A percentile compares a stretch with the other conserved stretches of the same genome.
Evolutionary conservation across 2,797 vertebrate species (phyloP).

Genomic region (Eulemur rubriventer): DNA sequence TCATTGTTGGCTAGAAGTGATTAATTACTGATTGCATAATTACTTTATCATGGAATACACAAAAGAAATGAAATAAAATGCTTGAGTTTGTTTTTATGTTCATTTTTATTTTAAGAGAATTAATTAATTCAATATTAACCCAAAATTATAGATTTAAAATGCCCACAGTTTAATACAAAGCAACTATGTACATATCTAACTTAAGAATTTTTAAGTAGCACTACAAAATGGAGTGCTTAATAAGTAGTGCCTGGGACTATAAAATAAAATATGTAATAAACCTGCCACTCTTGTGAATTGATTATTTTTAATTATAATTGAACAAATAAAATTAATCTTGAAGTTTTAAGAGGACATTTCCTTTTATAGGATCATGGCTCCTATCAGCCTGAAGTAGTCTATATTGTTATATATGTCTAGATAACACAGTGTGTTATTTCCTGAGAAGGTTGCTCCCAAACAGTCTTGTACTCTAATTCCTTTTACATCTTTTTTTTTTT

Average conservation of each 20-base stretch:
- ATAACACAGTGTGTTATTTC: not conserved
- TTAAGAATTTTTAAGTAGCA: conserved; percentile 21
- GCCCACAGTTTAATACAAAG: not conserved
- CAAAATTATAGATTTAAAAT: conserved; percentile 51
- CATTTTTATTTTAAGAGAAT: conserved; percentile 50
- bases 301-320: conserved; percentile 55
- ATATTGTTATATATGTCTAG: not conserved
- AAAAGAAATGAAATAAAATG: conserved; percentile 46
- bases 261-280: conserved; percentile 60
- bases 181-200: not conserved
- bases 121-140: conserved; percentile 17
- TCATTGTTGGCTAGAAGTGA: conserved; percentile 48
- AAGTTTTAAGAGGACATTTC: conserved; percentile 7
- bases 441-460: not conserved
- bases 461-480: not conserved
- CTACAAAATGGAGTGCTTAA: conserved; percentile 2
- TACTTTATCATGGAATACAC: conserved; percentile 49
- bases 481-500: not conserved
- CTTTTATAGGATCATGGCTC: not conserved
- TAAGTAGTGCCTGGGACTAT: not conserved
- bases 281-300: conserved; percentile 1
- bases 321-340: conserved; percentile 50
- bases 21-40: conserved; percentile 68
- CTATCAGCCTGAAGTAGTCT: not conserved
- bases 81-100: conserved; percentile 12